Conservation (phyloP, 2,888 invertebrate species). For the Scaptomyza caliginosa region DNA sequence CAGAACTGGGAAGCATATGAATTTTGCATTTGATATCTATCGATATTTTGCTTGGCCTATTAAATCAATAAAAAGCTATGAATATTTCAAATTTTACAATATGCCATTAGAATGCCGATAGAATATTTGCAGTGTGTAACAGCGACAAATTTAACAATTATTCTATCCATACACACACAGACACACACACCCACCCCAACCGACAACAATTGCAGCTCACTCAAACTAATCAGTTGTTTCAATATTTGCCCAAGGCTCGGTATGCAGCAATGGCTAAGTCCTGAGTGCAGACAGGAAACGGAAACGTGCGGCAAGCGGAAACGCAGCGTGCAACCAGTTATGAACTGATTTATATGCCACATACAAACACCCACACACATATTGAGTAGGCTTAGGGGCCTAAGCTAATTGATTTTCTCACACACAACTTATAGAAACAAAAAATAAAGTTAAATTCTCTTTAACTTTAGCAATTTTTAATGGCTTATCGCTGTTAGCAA, state of each 20-base stretch:
- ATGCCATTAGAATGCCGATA: conserved; percentile 18
- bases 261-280: conserved; percentile 2
- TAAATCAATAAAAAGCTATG: conserved; percentile 65
- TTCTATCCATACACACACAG: conserved; percentile 3
- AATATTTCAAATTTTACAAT: conserved; percentile 60
- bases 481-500: conserved; percentile 16
- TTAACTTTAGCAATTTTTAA: conserved; percentile 21
- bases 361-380: neutral
- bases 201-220: conserved; percentile 42
- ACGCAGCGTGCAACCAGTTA: conserved; percentile 53
- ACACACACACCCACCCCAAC: neutral
- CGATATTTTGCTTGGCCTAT: conserved; percentile 34
- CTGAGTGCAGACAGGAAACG: conserved; percentile 47
- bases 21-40: conserved; percentile 18
- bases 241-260: conserved; percentile 59
- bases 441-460: conserved; percentile 1
- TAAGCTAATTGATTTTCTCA: conserved; percentile 70
- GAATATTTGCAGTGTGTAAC: conserved; percentile 36
- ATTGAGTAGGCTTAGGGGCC: conserved; percentile 23
- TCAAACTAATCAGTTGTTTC: conserved; percentile 77
- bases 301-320: conserved; percentile 59
- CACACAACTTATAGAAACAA: conserved; percentile 35
- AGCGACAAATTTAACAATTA: conserved; percentile 45
- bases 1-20: conserved; percentile 15
- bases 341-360: conserved; percentile 31